Conservation (phyloP, 2,113 vertebrate species). For the Lepus timidus region DNA sequence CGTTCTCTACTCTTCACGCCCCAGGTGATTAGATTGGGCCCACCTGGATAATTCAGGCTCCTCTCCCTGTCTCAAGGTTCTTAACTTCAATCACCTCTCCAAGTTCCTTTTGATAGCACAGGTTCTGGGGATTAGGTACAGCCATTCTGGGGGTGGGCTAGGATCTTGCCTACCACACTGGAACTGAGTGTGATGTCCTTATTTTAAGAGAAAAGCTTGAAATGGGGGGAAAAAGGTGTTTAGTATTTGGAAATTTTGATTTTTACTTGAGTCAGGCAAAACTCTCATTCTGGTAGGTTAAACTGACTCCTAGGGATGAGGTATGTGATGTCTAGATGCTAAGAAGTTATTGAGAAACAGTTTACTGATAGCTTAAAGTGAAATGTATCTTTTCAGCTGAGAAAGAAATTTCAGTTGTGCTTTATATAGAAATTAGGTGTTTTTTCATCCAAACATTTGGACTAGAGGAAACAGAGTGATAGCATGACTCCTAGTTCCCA, state of each 20-base stretch:
- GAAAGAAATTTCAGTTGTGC: conserved; percentile 43
- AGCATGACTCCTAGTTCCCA: neutral
- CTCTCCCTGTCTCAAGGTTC: neutral
- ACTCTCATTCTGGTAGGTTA: conserved; percentile 11
- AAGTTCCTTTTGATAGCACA: conserved; percentile 30
- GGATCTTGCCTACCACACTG: neutral
- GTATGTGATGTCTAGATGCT: neutral
- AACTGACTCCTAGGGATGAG: neutral
- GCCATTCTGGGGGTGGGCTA: neutral
- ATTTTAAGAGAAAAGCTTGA: conserved; percentile 42
- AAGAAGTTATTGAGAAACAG: conserved; percentile 36
- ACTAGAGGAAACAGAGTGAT: conserved; percentile 4
- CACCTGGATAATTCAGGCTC: neutral
- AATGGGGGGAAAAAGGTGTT: conserved; percentile 29
- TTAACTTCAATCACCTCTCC: neutral
- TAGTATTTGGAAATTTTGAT: neutral
- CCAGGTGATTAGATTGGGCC: neutral
- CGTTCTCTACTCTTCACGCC: neutral
- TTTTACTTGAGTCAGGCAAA: conserved; percentile 42
- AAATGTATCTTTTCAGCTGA: conserved; percentile 16
- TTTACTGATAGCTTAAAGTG: neutral
- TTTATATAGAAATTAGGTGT: conserved; percentile 6
- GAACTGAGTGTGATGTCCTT: neutral
- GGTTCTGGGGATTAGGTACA: neutral
- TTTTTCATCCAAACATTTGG: conserved; percentile 38